Base-by-base conservation (phyloP, 2,888 invertebrate species). In the Epirrhoe tristata region DNA sequence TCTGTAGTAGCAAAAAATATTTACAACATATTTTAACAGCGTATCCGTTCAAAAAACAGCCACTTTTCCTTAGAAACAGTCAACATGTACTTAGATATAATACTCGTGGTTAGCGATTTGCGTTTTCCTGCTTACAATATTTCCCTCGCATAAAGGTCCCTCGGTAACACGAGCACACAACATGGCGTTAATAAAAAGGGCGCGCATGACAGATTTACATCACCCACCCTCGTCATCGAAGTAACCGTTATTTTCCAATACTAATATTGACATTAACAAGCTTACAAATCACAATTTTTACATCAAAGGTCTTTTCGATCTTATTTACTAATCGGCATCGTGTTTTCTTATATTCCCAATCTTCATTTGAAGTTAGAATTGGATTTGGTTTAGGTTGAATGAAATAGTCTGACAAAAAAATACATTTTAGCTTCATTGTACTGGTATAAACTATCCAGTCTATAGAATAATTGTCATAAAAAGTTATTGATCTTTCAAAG, bases 121-220 rank as follows among this genome's bases (percentile, higher is more conserved):
- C 76, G 75, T 86, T 85, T 87, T 86, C 85, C 85, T 86, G 85
- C 85, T 85, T 70, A 84, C 81, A 77, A 77, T 80, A 80, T 79
- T 78, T 76, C 75, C 70, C 73, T 71, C 65, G 71, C 72, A 76
- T 74, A 75, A 77, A 79, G 74, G 68, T 69, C 75, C 75, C 74
- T 77, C 72, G 73, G 86, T 81, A 84, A 85, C 75, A 77, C 14
- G 52, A 53, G 52, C 39, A 52, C 46, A 63, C 31, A 52, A 81
- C 79, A 80, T 80, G 76, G 77, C 69, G 78, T 81, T 80, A 81
- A 83, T 75, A 79, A 81, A 82, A 67, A 77, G 78, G 83, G 79
- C 80, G 79, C 79, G 78, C 76, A 79, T 76, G 76, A 73, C 77
- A 64, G 77, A 78, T 78, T 78, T 77, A 78, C 79, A 79, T 75